phyloP scores from a whole-genome alignment of 2,797 vertebrate genomes.

The Aeoliscus strigatus region DNA sequence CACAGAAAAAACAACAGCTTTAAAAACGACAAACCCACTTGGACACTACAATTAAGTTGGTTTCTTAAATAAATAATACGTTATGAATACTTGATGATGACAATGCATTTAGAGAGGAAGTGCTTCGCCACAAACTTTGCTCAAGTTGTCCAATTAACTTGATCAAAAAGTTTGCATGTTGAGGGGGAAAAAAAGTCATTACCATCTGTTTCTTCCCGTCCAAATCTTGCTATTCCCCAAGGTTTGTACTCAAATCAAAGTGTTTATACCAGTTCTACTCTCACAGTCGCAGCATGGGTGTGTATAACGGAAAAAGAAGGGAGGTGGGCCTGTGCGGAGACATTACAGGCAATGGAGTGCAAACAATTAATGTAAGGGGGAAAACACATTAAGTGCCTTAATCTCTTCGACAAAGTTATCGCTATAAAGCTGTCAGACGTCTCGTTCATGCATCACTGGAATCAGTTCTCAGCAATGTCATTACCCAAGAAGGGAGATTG shows the following conservation, averaged over 20 bases:
- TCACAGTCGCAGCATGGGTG: conserved; percentile 61
- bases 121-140: conserved; percentile 59
- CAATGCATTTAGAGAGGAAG: conserved; percentile 50
- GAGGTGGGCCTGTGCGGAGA: conserved; percentile 52
- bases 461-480: conserved; percentile 68
- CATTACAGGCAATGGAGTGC: conserved; percentile 72
- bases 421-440: conserved; percentile 71
- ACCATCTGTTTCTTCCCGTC: conserved; percentile 75
- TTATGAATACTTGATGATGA: conserved; percentile 66
- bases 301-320: conserved; percentile 46
- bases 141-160: conserved; percentile 75
- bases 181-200: conserved; percentile 61
- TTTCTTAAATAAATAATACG: conserved; percentile 57
- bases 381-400: conserved; percentile 72
- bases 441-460: conserved; percentile 63
- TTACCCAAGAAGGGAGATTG: conserved; percentile 55
- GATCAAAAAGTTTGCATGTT: conserved; percentile 73
- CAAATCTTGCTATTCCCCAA: conserved; percentile 66
- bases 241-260: conserved; percentile 71
- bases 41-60: conserved; percentile 33
- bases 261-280: conserved; percentile 57
- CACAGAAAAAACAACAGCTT: no score
- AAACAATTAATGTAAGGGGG: conserved; percentile 74
- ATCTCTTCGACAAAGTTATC: conserved; percentile 71
- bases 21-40: conserved; percentile 20